These are phyloP conservation scores for Wiebesia pumilae DNA, from an alignment of 1,140 invertebrate species.

Conservation along the genomic window DNA sequence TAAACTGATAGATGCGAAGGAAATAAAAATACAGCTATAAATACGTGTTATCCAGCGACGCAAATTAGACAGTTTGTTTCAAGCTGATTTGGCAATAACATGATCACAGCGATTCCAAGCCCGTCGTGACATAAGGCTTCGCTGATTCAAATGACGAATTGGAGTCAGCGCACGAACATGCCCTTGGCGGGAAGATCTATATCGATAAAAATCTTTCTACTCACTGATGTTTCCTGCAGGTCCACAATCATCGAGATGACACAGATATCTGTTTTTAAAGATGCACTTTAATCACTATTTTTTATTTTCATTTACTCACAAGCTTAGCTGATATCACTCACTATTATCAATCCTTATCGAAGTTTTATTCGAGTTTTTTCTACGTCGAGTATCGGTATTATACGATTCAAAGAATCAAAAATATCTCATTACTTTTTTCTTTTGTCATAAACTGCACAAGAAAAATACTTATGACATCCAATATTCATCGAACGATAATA, in stretches of 20 bases:
- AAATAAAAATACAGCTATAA: no score
- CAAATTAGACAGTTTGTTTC: no score
- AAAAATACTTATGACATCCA: background rate
- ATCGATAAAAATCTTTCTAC: background rate
- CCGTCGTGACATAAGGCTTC: no score
- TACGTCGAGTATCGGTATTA: background rate
- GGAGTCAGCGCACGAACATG: background rate
- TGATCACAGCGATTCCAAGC: no score
- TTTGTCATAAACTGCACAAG: conserved; percentile 10
- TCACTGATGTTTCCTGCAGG: background rate
- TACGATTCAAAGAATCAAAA: background rate
- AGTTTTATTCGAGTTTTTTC: background rate
- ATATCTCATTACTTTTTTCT: conserved; percentile 25
- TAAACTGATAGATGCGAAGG: no score
- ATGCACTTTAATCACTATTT: background rate
- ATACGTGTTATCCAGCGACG: no score
- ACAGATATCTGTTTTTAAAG: no score
- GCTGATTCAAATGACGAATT: no score
- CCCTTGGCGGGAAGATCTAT: background rate
- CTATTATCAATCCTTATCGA: background rate
- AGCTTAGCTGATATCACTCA: background rate
- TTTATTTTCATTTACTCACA: background rate
- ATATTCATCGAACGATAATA: background rate
- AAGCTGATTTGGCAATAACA: no score
- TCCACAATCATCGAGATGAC: background rate